Evolutionary conservation across 2,113 vertebrate genomes (phyloP).

Genomic region (Tangachromis dhanisi): DNA sequence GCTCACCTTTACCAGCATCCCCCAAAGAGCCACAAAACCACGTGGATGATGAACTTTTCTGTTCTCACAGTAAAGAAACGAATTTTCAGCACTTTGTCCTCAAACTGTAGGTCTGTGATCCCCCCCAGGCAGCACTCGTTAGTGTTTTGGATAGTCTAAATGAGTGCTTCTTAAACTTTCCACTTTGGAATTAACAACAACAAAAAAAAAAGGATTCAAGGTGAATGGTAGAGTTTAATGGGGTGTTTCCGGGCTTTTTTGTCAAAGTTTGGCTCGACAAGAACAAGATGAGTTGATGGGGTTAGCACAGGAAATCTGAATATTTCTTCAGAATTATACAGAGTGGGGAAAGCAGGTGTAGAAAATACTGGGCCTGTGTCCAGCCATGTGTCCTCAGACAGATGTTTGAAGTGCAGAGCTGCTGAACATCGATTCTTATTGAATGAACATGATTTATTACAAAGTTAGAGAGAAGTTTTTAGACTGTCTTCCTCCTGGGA

Average conservation of each 20-base stretch:
- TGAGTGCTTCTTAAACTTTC: not conserved
- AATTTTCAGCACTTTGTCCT: not conserved
- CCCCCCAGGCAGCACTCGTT: not conserved
- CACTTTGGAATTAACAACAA: not conserved
- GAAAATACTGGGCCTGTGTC: not conserved
- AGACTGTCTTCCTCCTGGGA: not conserved
- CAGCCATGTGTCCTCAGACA: not conserved
- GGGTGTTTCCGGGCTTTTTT: not conserved
- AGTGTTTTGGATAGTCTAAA: not conserved
- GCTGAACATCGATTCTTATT: not conserved
- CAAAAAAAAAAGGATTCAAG: not conserved
- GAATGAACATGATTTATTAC: not conserved
- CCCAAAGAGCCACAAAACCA: not conserved
- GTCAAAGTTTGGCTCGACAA: not conserved
- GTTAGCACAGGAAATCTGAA: not conserved
- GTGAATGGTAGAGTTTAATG: not conserved
- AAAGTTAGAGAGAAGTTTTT: not conserved
- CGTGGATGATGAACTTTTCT: not conserved
- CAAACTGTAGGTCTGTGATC: not conserved
- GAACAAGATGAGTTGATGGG: not conserved
- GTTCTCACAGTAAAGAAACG: not conserved
- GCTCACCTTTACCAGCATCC: not conserved
- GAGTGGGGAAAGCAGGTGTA: not conserved
- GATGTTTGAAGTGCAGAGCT: not conserved
- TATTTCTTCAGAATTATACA: not conserved